These are phyloP conservation scores for Nothoprocta perdicaria DNA, from an alignment of 2,113 vertebrate species.

Conservation along the genomic window DNA sequence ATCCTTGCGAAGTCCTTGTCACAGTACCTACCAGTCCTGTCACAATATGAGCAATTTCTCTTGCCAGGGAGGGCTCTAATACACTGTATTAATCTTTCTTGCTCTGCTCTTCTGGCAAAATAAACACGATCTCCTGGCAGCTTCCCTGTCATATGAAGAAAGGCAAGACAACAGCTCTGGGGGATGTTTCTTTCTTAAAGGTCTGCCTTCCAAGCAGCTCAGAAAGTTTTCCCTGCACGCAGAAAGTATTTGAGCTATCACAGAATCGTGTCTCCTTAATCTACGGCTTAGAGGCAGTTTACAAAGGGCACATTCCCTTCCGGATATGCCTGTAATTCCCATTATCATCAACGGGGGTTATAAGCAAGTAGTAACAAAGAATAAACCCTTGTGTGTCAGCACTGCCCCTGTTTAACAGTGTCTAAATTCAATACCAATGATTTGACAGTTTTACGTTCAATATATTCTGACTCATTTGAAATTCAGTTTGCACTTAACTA, in stretches of 20 bases:
- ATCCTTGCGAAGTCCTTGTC: background rate
- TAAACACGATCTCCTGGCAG: background rate
- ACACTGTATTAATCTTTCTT: background rate
- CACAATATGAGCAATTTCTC: background rate
- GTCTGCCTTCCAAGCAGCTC: background rate
- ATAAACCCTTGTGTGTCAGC: slow-evolving; percentile 46
- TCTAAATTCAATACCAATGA: slow-evolving; percentile 55
- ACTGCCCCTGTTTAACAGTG: slow-evolving; percentile 52
- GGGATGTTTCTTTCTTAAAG: background rate
- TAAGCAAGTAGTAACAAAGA: slow-evolving; percentile 31
- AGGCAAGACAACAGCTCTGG: background rate
- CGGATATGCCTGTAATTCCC: slow-evolving; percentile 63
- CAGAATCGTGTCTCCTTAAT: slow-evolving; percentile 40
- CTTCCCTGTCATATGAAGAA: background rate
- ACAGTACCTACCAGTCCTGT: background rate
- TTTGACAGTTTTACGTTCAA: slow-evolving; percentile 48
- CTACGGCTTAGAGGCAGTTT: slow-evolving; percentile 37
- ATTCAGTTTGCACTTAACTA: slow-evolving; percentile 64
- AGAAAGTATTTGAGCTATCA: slow-evolving; percentile 34
- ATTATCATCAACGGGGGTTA: slow-evolving; percentile 61
- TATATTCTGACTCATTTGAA: slow-evolving; percentile 52
- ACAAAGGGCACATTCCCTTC: slow-evolving; percentile 62
- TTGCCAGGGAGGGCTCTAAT: background rate
- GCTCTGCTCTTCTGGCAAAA: background rate
- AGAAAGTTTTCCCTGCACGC: background rate